Base-by-base conservation (phyloP, 2,888 invertebrate species). In the Drosophila nr. perissopoda region DNA sequence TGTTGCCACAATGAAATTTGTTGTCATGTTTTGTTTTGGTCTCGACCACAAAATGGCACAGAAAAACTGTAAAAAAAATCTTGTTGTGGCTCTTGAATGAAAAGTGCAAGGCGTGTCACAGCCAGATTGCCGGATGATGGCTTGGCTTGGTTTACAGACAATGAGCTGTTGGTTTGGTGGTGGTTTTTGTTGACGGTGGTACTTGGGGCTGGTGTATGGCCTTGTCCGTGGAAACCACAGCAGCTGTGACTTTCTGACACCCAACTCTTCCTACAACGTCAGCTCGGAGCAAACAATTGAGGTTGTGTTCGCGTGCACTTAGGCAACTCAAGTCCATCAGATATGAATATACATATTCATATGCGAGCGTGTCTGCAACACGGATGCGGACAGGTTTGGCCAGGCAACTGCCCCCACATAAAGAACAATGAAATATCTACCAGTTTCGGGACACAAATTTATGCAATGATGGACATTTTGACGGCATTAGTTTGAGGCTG, bases 1-100 rank as follows among this genome's bases (percentile, higher is more conserved):
- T n/a, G 68, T 54, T 71, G 69, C 80, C 73, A 69, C 81, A 78
- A 82, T 73, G 79, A 81, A 85, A 82, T 69, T 84, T 67, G 71
- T 75, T 65, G 49, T n/a, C 49, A 27, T 29, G 16, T 52, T 36
- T 82, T 78, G 25, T 68, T 82, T 82, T 74, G 21, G 60, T 61
- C 66, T 53, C 77, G 13, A 64, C 83, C 90, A 61, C 78, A 65
- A 74, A 89, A 83, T 80, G 89, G 81, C 90, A 83, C 78, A 80
- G 83, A 86, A 89, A 86, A 80, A 74, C 71, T 63, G 38, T 69
- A 67, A 68, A 80, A 80, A 88, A 67, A 69, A 63, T 75, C 69
- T 72, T 48, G 62, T 33, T 53, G 67, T 29, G 60, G 63, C 56
- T 68, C 54, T 76, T 45, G 36, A 64, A 66, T 73, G 85, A 72